phyloP scores from a whole-genome alignment of 2,888 invertebrate genomes.

The Artemia sp. region DNA sequence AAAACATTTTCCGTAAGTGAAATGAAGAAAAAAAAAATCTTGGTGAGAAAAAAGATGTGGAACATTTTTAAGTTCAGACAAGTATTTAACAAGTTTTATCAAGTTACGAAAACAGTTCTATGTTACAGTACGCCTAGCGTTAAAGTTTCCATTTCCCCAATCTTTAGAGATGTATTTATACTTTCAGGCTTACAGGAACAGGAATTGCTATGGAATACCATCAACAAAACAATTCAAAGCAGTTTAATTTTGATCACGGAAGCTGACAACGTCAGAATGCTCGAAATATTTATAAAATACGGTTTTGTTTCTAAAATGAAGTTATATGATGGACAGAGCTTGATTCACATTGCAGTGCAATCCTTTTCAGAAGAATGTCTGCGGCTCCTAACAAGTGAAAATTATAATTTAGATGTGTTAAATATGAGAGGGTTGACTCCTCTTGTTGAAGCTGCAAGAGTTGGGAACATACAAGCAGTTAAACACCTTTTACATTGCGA shows the following conservation, averaged over 20 bases:
- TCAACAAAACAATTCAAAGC: too few relatives aligned
- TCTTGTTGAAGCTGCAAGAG: not conserved
- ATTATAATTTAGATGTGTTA: not conserved
- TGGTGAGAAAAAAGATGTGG: too few relatives aligned
- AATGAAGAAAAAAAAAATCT: too few relatives aligned
- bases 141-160: too few relatives aligned
- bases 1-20: too few relatives aligned
- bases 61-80: too few relatives aligned
- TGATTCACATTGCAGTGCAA: not conserved
- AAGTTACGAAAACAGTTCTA: too few relatives aligned
- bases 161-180: too few relatives aligned
- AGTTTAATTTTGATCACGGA: not conserved
- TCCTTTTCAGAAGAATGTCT: not conserved
- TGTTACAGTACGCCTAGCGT: too few relatives aligned
- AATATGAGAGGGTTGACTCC: not conserved
- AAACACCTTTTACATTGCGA: not conserved
- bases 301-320: not conserved
- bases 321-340: not conserved
- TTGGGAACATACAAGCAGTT: not conserved
- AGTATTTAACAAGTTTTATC: too few relatives aligned
- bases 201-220: too few relatives aligned
- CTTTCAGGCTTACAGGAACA: too few relatives aligned
- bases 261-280: not conserved
- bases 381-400: not conserved
- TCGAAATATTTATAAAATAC: not conserved